Evolutionary conservation across 1,140 invertebrate species (phyloP), one percentile per base, ranked within the genome.

Genomic region (Aradophagus sp.): DNA sequence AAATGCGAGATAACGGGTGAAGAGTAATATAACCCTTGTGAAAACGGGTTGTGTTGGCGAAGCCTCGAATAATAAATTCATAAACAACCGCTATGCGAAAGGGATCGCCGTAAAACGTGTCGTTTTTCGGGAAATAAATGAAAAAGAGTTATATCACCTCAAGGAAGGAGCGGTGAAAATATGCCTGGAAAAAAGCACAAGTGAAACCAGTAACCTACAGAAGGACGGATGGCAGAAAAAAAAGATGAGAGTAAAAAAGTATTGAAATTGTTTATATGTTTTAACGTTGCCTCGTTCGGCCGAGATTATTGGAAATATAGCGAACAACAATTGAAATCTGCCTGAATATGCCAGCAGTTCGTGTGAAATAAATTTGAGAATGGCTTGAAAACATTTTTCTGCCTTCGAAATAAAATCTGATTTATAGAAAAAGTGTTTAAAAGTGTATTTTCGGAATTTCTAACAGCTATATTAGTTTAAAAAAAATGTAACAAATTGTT

Each of bases 1-100:
- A 68, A 63, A 55, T 59, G 36, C 41, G 27, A 53, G 48, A 74
- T 67, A 59, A 68, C 69, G 61, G 52, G 31, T 45, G 44, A 65
- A 61, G 44, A 52, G 39, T 52, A 68, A 68, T 75, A 79, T 72
- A 80, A 81, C 72, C 72, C 68, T 77, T 79, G 69, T 78, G 66
- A 52, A 70, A 79, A 83, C 56, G 76, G 74, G 75, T 80, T 77
- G 50, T 14, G 38, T 55, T 29, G 48, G 62, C 66, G 48, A 20
- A 47, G 47, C 41, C 53, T 17, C 42, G 58, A 74, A 77, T 80
- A 74, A 76, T 79, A 83, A 81, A 83, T 84, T 84, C 79, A 81
- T 81, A 81, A 83, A 81, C 73, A 77, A 81, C 77, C 74, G 75
- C 70, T 81, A 77, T 56, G 44, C 41, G 47, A 67, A 74, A 59